phyloP scores from a whole-genome alignment of 2,888 invertebrate genomes.

The Idaea aversata region DNA sequence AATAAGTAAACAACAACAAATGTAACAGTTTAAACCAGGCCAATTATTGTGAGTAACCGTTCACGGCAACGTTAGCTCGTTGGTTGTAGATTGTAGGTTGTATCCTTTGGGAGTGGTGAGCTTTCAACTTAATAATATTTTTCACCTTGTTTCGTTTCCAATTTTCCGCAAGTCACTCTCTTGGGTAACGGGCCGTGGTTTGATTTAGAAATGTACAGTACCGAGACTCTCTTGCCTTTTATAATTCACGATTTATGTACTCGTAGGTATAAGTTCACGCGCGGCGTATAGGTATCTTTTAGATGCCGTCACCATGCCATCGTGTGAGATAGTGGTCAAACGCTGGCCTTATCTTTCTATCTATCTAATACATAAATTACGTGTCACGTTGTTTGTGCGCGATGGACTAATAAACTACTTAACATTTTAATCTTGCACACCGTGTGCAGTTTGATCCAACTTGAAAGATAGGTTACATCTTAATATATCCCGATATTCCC shows the following conservation, averaged over 20 bases:
- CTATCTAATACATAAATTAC: too few relatives aligned
- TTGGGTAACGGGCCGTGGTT: slow-evolving; percentile 75
- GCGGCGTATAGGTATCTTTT: too few relatives aligned
- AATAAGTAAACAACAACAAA: background rate
- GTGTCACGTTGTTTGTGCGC: too few relatives aligned
- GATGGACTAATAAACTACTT: too few relatives aligned
- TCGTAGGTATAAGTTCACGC: too few relatives aligned
- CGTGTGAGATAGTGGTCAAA: too few relatives aligned
- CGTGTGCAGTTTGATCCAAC: too few relatives aligned
- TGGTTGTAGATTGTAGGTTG: background rate
- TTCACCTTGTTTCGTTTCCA: slow-evolving; percentile 81
- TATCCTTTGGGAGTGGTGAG: slow-evolving; percentile 39
- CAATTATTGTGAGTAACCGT: background rate
- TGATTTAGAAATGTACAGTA: slow-evolving; percentile 69
- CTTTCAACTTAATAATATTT: slow-evolving; percentile 77
- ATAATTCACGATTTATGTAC: slow-evolving; percentile 23
- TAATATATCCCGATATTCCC: too few relatives aligned
- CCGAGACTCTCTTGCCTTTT: slow-evolving; percentile 31
- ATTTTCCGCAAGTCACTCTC: slow-evolving; percentile 81
- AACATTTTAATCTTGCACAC: too few relatives aligned
- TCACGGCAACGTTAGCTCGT: background rate
- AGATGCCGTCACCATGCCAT: too few relatives aligned
- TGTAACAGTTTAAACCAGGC: background rate
- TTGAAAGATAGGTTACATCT: too few relatives aligned
- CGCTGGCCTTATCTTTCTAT: too few relatives aligned